A percentile compares a stretch with the other conserved stretches of the same genome.
phyloP scores from a whole-genome alignment of 2,113 vertebrate genomes.

The Stictonetta naevosa region DNA sequence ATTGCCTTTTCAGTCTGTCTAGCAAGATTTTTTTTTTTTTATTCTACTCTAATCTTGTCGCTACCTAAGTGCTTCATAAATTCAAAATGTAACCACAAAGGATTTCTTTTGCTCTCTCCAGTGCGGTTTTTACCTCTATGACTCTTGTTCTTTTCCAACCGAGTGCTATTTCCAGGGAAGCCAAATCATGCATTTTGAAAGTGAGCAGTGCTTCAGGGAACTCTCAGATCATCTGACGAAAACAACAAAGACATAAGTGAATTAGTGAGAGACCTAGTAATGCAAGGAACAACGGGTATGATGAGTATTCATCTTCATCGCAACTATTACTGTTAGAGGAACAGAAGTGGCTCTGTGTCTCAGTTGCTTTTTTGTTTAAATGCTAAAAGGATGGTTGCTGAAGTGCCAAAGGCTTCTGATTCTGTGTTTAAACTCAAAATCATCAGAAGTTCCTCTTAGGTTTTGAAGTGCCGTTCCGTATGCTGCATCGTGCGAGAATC shows the following conservation, averaged over 20 bases:
- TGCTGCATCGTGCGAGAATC: background rate
- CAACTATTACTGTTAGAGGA: background rate
- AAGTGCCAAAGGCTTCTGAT: background rate
- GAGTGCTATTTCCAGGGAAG: conserved; percentile 11
- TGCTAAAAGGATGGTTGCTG: background rate
- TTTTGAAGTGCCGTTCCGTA: background rate
- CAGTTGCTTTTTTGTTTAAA: background rate
- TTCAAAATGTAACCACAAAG: background rate
- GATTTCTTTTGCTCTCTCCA: background rate
- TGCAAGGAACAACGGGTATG: background rate
- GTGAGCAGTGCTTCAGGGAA: background rate
- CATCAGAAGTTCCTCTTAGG: background rate
- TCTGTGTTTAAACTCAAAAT: background rate
- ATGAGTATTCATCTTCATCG: background rate
- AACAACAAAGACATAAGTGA: background rate
- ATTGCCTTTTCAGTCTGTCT: background rate
- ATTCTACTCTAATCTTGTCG: fast-evolving
- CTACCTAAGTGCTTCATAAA: conserved; percentile 6
- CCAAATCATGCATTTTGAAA: background rate
- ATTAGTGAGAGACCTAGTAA: background rate
- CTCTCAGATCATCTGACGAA: background rate
- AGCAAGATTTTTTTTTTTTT: background rate
- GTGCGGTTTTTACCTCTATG: background rate
- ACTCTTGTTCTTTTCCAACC: conserved; percentile 24
- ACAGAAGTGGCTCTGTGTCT: background rate